Percentiles rank a stretch among this genome's conserved stretches.
These are phyloP conservation scores for Polypterus senegalus DNA, from an alignment of 2,113 vertebrate genomes.

Conservation along the genomic window DNA sequence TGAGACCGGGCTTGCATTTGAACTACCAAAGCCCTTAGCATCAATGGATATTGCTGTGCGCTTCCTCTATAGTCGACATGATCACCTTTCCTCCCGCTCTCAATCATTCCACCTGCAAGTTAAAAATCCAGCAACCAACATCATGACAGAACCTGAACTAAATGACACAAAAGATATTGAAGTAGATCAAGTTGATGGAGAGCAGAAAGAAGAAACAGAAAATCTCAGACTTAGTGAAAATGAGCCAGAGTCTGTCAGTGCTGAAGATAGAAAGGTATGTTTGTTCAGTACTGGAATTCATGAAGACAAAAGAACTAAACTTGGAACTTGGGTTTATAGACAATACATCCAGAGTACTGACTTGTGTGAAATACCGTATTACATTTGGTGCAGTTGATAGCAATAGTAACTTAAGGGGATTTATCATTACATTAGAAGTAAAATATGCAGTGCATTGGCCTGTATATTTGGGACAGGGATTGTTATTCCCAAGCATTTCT, in stretches of 20 bases:
- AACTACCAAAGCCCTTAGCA: slow-evolving; percentile 63
- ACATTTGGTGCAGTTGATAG: no score
- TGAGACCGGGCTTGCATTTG: slow-evolving; percentile 48
- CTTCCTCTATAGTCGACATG: slow-evolving; percentile 66
- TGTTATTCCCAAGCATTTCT: no score
- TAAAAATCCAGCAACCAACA: background rate
- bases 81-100: slow-evolving; percentile 60
- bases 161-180: slow-evolving; percentile 14
- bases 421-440: no score
- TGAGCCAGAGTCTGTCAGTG: slow-evolving; percentile 16
- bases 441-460: no score
- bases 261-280: slow-evolving; percentile 29
- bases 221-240: slow-evolving; percentile 15
- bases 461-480: no score
- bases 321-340: no score
- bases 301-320: no score
- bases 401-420: no score
- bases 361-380: no score
- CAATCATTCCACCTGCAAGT: slow-evolving; percentile 10
- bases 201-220: slow-evolving; percentile 17
- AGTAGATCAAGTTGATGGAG: background rate
- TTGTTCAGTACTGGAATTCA: no score
- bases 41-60: slow-evolving; percentile 53
- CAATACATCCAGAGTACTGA: no score
- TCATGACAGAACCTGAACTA: accelerated